phyloP scores from a whole-genome alignment of 2,888 invertebrate genomes.

The Lepetodrilus schrolli region DNA sequence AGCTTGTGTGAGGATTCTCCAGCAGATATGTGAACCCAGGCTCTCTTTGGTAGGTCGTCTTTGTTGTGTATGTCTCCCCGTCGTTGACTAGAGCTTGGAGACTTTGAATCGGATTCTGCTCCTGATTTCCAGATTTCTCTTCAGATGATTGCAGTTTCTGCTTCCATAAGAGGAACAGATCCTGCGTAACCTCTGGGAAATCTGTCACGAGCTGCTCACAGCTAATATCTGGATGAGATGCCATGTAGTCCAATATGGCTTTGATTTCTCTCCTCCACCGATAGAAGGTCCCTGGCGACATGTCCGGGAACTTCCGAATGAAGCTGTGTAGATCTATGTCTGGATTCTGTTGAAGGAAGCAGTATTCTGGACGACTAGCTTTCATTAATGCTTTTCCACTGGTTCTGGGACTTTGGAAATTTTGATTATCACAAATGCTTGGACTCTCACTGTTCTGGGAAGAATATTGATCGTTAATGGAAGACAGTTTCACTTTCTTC shows the following conservation, averaged over 20 bases:
- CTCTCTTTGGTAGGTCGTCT: neutral
- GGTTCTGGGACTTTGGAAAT: neutral
- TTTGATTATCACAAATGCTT: neutral
- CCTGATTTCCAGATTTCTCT: neutral
- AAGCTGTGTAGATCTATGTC: constrained; percentile 41
- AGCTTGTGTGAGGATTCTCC: constrained; percentile 35
- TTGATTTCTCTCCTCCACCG: constrained; percentile 44
- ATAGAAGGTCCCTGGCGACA: constrained; percentile 39
- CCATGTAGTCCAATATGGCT: constrained; percentile 33
- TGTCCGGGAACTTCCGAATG: constrained; percentile 33
- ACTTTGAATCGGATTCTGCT: constrained; percentile 3
- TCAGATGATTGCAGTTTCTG: neutral
- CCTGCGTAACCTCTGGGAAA: constrained; percentile 28
- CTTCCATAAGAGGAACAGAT: constrained; percentile 20
- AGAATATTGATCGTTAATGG: neutral
- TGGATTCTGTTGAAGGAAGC: constrained; percentile 42
- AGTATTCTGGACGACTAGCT: constrained; percentile 37
- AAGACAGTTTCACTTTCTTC: neutral
- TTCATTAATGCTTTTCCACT: constrained; percentile 22
- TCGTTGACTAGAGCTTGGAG: constrained; percentile 13
- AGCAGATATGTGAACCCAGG: constrained; percentile 25
- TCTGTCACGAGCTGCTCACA: neutral
- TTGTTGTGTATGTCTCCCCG: neutral
- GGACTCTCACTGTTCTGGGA: neutral
- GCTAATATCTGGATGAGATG: neutral